Base-by-base conservation (phyloP, 2,113 vertebrate genomes). In the Mastomys coucha region DNA sequence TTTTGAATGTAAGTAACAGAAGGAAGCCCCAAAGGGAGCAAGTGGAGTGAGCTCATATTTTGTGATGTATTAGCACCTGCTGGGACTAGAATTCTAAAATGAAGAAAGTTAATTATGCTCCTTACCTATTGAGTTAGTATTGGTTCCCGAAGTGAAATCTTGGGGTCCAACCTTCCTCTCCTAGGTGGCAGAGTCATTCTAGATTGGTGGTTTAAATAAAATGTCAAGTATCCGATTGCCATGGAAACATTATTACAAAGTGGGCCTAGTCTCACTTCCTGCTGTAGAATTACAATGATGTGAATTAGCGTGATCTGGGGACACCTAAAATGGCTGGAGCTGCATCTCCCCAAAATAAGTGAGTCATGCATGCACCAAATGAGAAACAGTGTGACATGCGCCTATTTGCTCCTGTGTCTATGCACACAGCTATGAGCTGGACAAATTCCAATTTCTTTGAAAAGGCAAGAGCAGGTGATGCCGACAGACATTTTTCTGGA, bases 161-260 rank as follows among this genome's bases (percentile, higher is more conserved):
- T 56, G 80, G 89, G 95, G n/a, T 51, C 76, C 92, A 81, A 63
- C 51, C 95, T 91, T 89, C 81, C 51, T 96, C 96, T 89, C 88
- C 77, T 0, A 0, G 88, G 65, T 96, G 97, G 78, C 88, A 77
- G 97, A 98, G 89, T 78, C 91, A 89, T 51, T 97, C 98, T 97
- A 96, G 94, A 96, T 94, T 90, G 24, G 16, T 87, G 94, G 95
- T 96, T 98, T 97, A 98, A 73, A 87, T 97, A 96, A 98, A 98
- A 98, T 93, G 91, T 86, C 1, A 73, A 97, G 95, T 96, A 97
- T 97, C 89, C 91, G 97, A 98, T 98, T 98, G 94, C 97, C 97
- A 98, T 98, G 97, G 98, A 98, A 98, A 99, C 97, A 96, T 97
- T 97, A 93, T 98, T 96, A 95, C 92, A 77, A 97, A 96, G 94